Conservation (phyloP, 2,797 vertebrate species). For the Lerista edwardsae region DNA sequence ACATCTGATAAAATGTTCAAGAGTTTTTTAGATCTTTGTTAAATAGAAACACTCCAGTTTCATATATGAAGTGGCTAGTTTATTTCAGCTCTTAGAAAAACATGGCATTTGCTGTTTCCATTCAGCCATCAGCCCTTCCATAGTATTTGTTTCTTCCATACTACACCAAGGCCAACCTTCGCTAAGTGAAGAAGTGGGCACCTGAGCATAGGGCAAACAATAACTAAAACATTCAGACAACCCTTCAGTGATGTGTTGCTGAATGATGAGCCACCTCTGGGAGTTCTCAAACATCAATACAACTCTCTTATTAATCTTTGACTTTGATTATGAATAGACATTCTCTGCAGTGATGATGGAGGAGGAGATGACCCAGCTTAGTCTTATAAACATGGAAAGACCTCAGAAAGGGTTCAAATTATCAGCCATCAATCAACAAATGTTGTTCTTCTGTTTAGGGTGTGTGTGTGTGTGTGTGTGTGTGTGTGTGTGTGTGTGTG, state of each 20-base stretch:
- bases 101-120: constrained; percentile 4
- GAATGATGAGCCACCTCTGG: constrained; percentile 7
- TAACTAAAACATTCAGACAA: constrained; percentile 46
- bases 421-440: not conserved
- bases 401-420: not conserved
- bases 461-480: too few species aligned
- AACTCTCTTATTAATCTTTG: constrained; percentile 36
- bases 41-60: not conserved
- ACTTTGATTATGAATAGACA: constrained; percentile 46
- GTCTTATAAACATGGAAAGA: constrained; percentile 38
- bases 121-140: not conserved
- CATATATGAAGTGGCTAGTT: not conserved
- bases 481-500: too few species aligned
- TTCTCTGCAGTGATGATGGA: constrained; percentile 35
- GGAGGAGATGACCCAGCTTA: constrained; percentile 25
- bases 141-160: constrained; percentile 23
- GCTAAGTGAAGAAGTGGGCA: constrained; percentile 25
- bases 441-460: not conserved
- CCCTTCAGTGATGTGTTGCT: constrained; percentile 8
- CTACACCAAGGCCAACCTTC: constrained; percentile 39
- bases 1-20: not conserved
- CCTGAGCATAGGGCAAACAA: constrained; percentile 16
- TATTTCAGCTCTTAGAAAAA: not conserved
- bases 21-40: not conserved
- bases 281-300: constrained; percentile 42